These are phyloP conservation scores for Thymelicus acteon DNA, from an alignment of 2,888 invertebrate genomes.

Conservation along the genomic window DNA sequence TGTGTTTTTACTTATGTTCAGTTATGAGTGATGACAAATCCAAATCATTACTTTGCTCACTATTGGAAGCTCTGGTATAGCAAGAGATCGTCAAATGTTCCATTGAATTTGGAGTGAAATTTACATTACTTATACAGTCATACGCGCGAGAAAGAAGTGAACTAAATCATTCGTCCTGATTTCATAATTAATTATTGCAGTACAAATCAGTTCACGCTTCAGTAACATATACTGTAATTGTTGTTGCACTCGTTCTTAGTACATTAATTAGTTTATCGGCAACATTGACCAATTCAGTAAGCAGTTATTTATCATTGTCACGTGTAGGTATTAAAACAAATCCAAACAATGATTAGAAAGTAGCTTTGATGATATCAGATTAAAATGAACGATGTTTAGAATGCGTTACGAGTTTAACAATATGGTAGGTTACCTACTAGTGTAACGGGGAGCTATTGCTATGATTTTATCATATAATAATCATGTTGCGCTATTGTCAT, in stretches of 20 bases:
- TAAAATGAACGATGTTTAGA: constrained; percentile 47
- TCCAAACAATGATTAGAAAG: constrained; percentile 73
- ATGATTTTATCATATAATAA: constrained; percentile 65
- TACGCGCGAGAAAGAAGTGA: constrained; percentile 27
- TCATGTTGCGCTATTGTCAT: constrained; percentile 45
- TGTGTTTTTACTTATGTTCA: constrained; percentile 45
- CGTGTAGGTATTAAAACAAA: constrained; percentile 46
- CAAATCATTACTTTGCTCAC: not conserved
- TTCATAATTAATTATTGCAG: constrained; percentile 54
- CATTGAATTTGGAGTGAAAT: constrained; percentile 25
- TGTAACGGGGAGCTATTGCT: constrained; percentile 44
- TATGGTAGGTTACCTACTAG: constrained; percentile 45
- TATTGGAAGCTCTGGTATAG: not conserved
- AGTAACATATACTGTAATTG: constrained; percentile 57
- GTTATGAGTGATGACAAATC: constrained; percentile 10
- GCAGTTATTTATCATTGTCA: constrained; percentile 55
- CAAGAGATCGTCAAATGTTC: not conserved
- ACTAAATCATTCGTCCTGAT: constrained; percentile 53
- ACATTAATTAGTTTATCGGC: constrained; percentile 43
- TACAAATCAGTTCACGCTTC: constrained; percentile 51
- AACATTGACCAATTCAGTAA: constrained; percentile 44
- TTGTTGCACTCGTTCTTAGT: constrained; percentile 34
- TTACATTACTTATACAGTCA: constrained; percentile 19
- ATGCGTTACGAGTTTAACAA: constrained; percentile 55
- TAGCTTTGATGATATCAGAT: constrained; percentile 57